These are phyloP conservation scores for Thunnus thynnus DNA, from an alignment of 2,113 vertebrate genomes.

Conservation along the genomic window DNA sequence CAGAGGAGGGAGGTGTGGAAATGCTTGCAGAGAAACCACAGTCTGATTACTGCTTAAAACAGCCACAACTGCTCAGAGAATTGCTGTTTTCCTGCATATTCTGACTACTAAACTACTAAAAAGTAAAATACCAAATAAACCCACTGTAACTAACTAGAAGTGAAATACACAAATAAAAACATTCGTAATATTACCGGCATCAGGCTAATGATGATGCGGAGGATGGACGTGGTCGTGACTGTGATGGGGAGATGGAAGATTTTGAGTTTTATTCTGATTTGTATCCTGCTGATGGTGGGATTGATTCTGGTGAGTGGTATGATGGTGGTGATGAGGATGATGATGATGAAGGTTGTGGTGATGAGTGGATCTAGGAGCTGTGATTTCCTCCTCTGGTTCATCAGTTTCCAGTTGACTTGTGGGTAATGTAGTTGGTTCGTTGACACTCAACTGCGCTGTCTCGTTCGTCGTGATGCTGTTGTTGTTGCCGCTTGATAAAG, in stretches of 20 bases:
- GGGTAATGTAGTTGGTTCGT: neutral
- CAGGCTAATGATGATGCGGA: neutral
- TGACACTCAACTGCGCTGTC: neutral
- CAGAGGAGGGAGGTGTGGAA: constrained; percentile 16
- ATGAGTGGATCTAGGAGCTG: neutral
- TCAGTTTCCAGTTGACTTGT: neutral
- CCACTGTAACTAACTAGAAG: neutral
- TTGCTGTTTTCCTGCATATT: neutral
- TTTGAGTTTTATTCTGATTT: constrained; percentile 13
- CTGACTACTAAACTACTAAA: too few relatives aligned
- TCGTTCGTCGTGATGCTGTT: constrained; percentile 6
- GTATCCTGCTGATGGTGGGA: neutral
- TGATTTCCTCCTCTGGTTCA: neutral
- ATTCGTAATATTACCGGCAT: neutral
- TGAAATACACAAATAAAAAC: neutral
- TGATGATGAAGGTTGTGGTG: neutral
- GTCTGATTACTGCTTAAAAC: neutral
- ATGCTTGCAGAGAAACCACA: neutral
- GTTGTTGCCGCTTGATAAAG: neutral
- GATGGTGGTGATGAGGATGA: constrained; percentile 2
- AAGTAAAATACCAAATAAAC: neutral
- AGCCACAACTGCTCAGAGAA: neutral
- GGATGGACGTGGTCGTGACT: neutral
- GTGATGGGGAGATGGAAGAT: neutral
- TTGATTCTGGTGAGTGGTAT: neutral